Evolutionary conservation across 2,888 invertebrate genomes (phyloP).

Genomic region (Pristionchus exspectatus): DNA sequence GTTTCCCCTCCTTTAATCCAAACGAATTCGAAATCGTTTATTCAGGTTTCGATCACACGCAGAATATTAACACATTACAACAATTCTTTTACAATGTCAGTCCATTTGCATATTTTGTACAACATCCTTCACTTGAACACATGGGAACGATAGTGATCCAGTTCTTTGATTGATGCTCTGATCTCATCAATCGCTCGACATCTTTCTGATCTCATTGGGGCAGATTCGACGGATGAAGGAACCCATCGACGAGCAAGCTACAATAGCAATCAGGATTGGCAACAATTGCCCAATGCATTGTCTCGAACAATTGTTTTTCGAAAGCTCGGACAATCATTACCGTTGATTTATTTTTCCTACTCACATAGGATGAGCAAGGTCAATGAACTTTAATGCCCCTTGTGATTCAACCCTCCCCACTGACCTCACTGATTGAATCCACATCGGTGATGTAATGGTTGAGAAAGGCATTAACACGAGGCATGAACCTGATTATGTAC

Average conservation of each 20-base stretch:
- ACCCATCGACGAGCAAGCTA: constrained; percentile 84
- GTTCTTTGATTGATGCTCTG: constrained; percentile 83
- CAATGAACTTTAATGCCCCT: background rate
- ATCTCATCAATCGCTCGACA: constrained; percentile 87
- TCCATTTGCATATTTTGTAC: too few relatives aligned
- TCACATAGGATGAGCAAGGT: background rate
- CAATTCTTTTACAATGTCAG: too few relatives aligned
- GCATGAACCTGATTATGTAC: constrained; percentile 86
- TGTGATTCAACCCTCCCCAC: constrained; percentile 60
- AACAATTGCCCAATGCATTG: background rate
- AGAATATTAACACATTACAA: too few relatives aligned
- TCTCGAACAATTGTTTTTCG: too few relatives aligned
- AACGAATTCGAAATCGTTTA: too few relatives aligned
- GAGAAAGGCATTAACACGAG: constrained; percentile 86
- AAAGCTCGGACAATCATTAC: too few relatives aligned
- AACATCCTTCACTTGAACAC: constrained; percentile 82
- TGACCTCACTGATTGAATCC: constrained; percentile 90
- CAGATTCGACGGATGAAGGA: constrained; percentile 80
- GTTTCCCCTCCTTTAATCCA: too few relatives aligned
- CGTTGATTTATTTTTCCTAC: too few relatives aligned
- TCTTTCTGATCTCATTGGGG: constrained; percentile 77
- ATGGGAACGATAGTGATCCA: constrained; percentile 87
- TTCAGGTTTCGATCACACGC: too few relatives aligned
- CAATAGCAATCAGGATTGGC: background rate
- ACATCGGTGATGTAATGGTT: constrained; percentile 96